Base-by-base conservation (phyloP, 2,888 invertebrate species). In the Belgica antarctica region DNA sequence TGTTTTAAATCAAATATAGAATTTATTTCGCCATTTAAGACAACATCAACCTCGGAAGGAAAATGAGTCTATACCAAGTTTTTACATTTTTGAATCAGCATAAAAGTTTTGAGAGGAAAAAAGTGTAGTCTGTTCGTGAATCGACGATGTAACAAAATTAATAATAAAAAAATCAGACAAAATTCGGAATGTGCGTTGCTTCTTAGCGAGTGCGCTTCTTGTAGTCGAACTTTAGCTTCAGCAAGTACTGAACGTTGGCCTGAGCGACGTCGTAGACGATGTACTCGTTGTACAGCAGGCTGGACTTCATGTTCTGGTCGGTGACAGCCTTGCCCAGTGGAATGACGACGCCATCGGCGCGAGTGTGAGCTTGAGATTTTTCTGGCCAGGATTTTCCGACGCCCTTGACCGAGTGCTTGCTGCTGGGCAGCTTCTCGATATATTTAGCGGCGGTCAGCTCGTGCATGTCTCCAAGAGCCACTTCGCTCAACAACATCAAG, bases 241-340 rank as follows among this genome's bases (percentile, higher is more conserved):
- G 77, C 75, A 98, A 82, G 78, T 98, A 98, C 76, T 91, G 89
- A 72, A 94, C 87, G 75, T 93, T 90, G 34, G 97, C 90, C 81
- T 98, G 98, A 10, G 94, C 93, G 36, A 92, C 87, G 79, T 98
- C 96, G 79, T 99, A 99, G 0, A 99, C 96, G 79, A 99, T 92
- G 76, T 89, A 94, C 87, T 97, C 97, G 81, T 97, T 97, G 79
- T 97, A 97, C 1, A 96, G 82, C 73, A 97, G 82, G 2, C 81
- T 84, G 12, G 82, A 80, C 71, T 76, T 73, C 0, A 78, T 73
- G 0, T 81, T 75, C 0, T 78, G 75, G 46, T 78, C 76, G n/a
- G 78, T 73, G 1, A 84, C 75, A 0, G 87, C 85, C 75, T 84
- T 84, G 7, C 94, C 95, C 24, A 88, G 80, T 1, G 94, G 94